Percentiles rank a stretch among this genome's conserved stretches.
Conservation (phyloP, 2,888 invertebrate genomes). For the Linhomoeus sp. region DNA sequence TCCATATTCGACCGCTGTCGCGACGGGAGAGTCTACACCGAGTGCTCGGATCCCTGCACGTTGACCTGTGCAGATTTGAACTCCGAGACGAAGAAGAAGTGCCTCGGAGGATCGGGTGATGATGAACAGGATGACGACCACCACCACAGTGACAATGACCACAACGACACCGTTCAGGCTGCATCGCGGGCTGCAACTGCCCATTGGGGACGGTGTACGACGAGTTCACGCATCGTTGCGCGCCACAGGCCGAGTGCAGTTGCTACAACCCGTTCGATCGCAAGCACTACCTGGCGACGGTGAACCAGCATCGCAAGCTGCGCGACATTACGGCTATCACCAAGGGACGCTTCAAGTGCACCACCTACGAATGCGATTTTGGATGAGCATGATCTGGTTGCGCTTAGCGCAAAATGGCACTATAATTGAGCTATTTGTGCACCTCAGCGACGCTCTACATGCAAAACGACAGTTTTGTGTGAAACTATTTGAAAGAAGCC, state of each 20-base stretch:
- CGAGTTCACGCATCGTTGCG: conserved; percentile 15
- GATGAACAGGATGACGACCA: conserved; percentile 5
- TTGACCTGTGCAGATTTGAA: conserved; percentile 46
- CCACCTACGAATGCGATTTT: neutral
- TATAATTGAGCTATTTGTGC: no score
- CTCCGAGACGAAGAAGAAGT: neutral
- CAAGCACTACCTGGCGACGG: neutral
- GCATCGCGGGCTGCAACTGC: conserved; percentile 74
- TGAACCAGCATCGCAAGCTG: no score
- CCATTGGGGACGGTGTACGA: conserved; percentile 54
- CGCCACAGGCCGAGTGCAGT: neutral
- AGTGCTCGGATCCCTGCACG: conserved; percentile 54
- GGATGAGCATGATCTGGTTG: neutral
- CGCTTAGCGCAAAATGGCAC: no score
- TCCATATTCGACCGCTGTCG: conserved; percentile 36
- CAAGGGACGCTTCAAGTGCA: neutral
- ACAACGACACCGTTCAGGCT: conserved; percentile 31
- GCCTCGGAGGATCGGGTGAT: no score
- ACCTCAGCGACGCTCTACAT: no score
- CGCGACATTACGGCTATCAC: neutral
- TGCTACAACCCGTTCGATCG: conserved; percentile 3
- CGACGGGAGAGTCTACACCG: conserved; percentile 51
- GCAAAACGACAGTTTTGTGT: no score
- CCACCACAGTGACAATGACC: no score
- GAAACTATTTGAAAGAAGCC: no score